phyloP scores from a whole-genome alignment of 2,113 vertebrate genomes.

The Chaenocephalus aceratus region DNA sequence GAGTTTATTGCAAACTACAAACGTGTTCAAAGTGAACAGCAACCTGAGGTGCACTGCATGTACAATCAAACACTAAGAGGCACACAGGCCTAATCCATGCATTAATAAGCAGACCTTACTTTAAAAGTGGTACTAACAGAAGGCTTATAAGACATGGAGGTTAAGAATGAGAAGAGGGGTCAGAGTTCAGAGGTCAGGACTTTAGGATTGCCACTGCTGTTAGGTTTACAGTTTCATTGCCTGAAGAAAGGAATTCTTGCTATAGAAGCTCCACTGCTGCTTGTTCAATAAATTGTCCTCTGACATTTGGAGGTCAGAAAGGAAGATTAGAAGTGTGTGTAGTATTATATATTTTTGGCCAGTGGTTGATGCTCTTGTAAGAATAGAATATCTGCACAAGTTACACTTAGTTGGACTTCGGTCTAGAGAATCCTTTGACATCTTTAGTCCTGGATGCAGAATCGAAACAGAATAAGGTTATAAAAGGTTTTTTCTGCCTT shows the following conservation, averaged over 20 bases:
- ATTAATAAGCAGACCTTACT: constrained; percentile 41
- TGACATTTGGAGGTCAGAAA: constrained; percentile 26
- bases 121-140: constrained; percentile 62
- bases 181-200: constrained; percentile 68
- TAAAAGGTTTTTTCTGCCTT: background rate
- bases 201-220: constrained; percentile 55
- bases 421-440: background rate
- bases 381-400: background rate
- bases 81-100: constrained; percentile 16
- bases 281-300: constrained; percentile 21
- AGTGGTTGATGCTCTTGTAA: background rate
- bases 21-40: background rate
- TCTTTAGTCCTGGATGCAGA: background rate
- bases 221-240: constrained; percentile 76
- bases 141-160: constrained; percentile 54
- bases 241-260: constrained; percentile 56
- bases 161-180: constrained; percentile 69
- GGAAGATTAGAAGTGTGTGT: background rate
- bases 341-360: background rate
- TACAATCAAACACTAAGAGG: constrained; percentile 14
- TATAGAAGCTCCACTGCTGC: constrained; percentile 9
- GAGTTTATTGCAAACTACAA: background rate
- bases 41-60: background rate
- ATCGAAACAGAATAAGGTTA: background rate
- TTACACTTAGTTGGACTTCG: background rate